A percentile compares a stretch with the other conserved stretches of the same genome.
Evolutionary conservation across 2,113 vertebrate genomes (phyloP).

Genomic region (Genyomyrus donnyi): DNA sequence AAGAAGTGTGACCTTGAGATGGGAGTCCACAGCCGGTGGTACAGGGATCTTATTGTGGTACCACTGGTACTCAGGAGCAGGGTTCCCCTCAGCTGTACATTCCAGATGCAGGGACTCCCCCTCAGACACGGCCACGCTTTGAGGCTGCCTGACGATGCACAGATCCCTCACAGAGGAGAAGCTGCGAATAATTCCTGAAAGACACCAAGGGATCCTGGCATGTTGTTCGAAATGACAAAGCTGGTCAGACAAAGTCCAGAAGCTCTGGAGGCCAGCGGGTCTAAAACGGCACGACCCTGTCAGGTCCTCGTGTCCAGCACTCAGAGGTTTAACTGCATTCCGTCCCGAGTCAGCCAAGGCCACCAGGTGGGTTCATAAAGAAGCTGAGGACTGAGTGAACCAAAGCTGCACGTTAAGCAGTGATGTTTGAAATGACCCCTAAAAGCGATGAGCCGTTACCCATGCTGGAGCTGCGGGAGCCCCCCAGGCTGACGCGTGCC

Average conservation of each 20-base stretch:
- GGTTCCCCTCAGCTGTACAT: conserved; percentile 62
- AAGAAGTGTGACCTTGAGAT: conserved; percentile 53
- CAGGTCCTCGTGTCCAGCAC: neutral
- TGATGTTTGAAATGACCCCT: neutral
- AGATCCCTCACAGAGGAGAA: conserved; percentile 53
- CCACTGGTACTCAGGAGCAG: conserved; percentile 74
- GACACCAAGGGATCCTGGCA: neutral
- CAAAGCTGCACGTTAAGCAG: neutral
- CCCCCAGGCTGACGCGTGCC: conserved; percentile 52
- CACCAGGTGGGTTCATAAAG: neutral
- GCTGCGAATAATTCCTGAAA: conserved; percentile 41
- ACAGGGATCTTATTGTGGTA: conserved; percentile 56
- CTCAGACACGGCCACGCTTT: conserved; percentile 52
- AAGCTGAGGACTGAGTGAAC: neutral
- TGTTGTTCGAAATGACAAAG: neutral
- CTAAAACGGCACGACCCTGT: neutral
- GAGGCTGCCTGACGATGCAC: conserved; percentile 55
- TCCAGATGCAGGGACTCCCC: conserved; percentile 60
- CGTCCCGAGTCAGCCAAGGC: neutral
- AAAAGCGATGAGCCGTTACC: conserved; percentile 29
- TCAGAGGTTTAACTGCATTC: neutral
- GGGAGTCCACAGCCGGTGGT: conserved; percentile 39
- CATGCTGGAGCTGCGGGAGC: conserved; percentile 46
- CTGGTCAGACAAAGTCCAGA: neutral
- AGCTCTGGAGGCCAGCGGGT: neutral